These are phyloP conservation scores for Caenorhabditis imperialis DNA, from an alignment of 2,888 invertebrate genomes.

Conservation along the genomic window DNA sequence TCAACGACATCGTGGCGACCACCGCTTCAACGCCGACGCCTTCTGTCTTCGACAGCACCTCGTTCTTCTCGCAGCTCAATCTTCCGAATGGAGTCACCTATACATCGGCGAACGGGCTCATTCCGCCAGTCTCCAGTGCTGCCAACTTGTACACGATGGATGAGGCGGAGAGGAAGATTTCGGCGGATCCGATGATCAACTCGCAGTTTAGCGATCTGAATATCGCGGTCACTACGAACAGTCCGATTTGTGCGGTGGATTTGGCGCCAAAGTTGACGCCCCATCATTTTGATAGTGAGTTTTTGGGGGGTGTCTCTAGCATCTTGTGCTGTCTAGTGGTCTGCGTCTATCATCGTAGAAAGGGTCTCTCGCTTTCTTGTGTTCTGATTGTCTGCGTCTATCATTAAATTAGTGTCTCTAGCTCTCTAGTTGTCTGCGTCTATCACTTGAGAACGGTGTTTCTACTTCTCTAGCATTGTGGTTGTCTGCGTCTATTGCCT, in stretches of 20 bases:
- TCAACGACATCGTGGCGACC: neutral
- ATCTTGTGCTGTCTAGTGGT: no score
- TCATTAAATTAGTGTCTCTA: no score
- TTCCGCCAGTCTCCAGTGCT: constrained; percentile 16
- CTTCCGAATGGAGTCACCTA: constrained; percentile 20
- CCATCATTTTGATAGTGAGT: constrained; percentile 51
- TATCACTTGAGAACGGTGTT: no score
- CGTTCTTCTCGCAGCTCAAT: constrained; percentile 9
- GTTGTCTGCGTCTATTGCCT: no score
- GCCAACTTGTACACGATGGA: constrained; percentile 15
- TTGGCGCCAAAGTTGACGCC: constrained; percentile 49
- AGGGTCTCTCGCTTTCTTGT: no score
- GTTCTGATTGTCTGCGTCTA: no score
- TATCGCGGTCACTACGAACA: constrained; percentile 51
- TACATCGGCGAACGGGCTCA: constrained; percentile 22
- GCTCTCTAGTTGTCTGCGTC: no score
- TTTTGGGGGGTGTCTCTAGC: no score
- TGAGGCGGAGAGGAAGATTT: constrained; percentile 42
- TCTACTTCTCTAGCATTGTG: no score
- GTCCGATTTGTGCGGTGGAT: constrained; percentile 16
- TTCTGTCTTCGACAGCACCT: constrained; percentile 20
- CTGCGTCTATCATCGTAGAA: no score
- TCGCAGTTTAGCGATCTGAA: constrained; percentile 55
- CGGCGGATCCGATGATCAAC: constrained; percentile 26
- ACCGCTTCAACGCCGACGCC: constrained; percentile 20